phyloP scores from a whole-genome alignment of 1,140 invertebrate species.

The Panulirus ornatus region DNA sequence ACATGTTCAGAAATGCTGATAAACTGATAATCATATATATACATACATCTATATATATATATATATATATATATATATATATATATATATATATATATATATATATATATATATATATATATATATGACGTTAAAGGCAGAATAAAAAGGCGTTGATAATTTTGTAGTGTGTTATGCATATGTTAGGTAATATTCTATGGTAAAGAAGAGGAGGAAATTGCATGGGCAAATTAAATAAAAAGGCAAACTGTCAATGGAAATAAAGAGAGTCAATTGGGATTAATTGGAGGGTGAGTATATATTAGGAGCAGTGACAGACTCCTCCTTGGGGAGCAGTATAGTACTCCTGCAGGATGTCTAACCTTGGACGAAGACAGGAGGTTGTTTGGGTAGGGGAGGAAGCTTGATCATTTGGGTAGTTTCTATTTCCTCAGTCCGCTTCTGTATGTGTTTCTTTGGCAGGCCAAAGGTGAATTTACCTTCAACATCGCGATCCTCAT shows the following conservation, averaged over 20 bases:
- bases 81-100: not conserved
- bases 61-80: not conserved
- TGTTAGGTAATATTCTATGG: constrained; percentile 41
- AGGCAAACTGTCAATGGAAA: constrained; percentile 29
- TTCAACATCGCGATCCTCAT: constrained; percentile 75
- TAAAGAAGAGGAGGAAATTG: constrained; percentile 22
- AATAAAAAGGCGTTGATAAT: constrained; percentile 1
- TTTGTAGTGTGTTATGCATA: constrained; percentile 54
- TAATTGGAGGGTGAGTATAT: constrained; percentile 51
- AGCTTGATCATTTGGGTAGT: constrained; percentile 73
- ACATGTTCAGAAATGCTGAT: not conserved
- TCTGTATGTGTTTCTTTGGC: constrained; percentile 74
- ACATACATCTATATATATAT: not conserved
- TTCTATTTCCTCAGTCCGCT: constrained; percentile 76
- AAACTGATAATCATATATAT: not conserved
- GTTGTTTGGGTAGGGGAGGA: constrained; percentile 69
- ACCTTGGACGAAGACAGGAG: constrained; percentile 71
- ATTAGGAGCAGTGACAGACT: constrained; percentile 1
- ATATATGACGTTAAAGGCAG: no score
- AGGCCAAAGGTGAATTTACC: constrained; percentile 76
- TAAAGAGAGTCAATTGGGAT: constrained; percentile 23
- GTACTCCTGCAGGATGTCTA: constrained; percentile 24
- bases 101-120: not conserved
- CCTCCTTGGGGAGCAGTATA: constrained; percentile 1
- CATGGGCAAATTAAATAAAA: constrained; percentile 21